phyloP scores from a whole-genome alignment of 2,113 vertebrate species.

The Melanocharis versteri region DNA sequence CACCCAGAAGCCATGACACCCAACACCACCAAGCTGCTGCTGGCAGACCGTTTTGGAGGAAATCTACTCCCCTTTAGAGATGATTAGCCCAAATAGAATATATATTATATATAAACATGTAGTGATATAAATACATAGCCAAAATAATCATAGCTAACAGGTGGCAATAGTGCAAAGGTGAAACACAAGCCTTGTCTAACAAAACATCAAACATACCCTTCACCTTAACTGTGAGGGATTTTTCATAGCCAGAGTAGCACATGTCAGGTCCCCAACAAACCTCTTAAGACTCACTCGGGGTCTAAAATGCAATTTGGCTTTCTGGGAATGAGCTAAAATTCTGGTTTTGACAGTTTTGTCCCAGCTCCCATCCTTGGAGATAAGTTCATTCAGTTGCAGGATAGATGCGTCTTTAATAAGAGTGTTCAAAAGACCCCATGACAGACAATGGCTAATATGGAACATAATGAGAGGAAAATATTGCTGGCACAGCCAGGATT shows the following conservation, averaged over 20 bases:
- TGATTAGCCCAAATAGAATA: background rate
- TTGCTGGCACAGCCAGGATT: conserved; percentile 9
- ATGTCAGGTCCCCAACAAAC: background rate
- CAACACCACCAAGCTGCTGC: background rate
- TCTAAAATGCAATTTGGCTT: background rate
- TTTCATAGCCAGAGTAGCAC: background rate
- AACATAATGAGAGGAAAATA: background rate
- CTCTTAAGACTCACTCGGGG: background rate
- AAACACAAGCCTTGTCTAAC: background rate
- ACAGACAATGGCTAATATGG: conserved; percentile 24
- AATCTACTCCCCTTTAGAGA: background rate
- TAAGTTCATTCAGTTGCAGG: background rate
- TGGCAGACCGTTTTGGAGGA: background rate
- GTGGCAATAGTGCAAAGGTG: background rate
- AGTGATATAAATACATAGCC: background rate
- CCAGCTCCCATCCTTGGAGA: background rate
- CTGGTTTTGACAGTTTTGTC: background rate
- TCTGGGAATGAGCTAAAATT: background rate
- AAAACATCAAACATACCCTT: background rate
- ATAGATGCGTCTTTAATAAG: background rate
- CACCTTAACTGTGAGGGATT: background rate
- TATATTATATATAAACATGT: background rate
- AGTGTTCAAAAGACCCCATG: background rate
- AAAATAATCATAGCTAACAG: background rate
- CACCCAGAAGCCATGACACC: background rate